Evolutionary conservation across 2,888 invertebrate genomes (phyloP).

Genomic region (Opisthograptis luteolata): DNA sequence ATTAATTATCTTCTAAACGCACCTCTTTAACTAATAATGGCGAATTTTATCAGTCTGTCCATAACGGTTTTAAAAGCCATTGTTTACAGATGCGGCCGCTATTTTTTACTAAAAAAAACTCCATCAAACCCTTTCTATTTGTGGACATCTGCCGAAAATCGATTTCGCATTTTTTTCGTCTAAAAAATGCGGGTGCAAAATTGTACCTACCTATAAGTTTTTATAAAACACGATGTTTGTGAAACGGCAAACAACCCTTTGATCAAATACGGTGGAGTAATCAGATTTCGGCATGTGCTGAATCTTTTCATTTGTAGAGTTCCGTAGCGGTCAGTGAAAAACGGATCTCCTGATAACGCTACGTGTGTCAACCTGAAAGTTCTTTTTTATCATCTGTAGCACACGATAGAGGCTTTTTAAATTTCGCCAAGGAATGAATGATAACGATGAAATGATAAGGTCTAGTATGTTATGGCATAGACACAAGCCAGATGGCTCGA

Average conservation of each 20-base stretch:
- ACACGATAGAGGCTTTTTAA: too few relatives aligned
- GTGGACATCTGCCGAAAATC: constrained; percentile 82
- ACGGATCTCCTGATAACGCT: too few relatives aligned
- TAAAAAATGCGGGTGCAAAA: constrained; percentile 78
- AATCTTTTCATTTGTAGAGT: constrained; percentile 54
- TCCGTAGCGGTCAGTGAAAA: background rate
- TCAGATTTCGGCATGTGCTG: constrained; percentile 84
- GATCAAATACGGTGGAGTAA: constrained; percentile 74
- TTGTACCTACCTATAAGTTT: constrained; percentile 63
- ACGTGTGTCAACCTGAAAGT: too few relatives aligned
- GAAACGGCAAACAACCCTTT: constrained; percentile 81
- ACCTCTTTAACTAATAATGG: constrained; percentile 71
- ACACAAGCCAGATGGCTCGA: too few relatives aligned
- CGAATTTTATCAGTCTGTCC: constrained; percentile 71
- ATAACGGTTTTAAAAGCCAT: constrained; percentile 70
- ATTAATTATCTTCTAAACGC: constrained; percentile 28
- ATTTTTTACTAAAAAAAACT: constrained; percentile 65
- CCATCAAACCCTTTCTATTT: constrained; percentile 80
- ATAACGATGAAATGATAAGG: too few relatives aligned
- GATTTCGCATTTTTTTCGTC: constrained; percentile 77
- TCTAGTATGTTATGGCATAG: too few relatives aligned
- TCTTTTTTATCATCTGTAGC: too few relatives aligned
- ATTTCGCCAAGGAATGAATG: too few relatives aligned
- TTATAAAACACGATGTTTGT: constrained; percentile 66
- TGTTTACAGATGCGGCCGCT: constrained; percentile 73